A percentile compares a stretch with the other conserved stretches of the same genome.
These are phyloP conservation scores for Scaptomyza parva DNA, from an alignment of 2,888 invertebrate species.

Conservation along the genomic window DNA sequence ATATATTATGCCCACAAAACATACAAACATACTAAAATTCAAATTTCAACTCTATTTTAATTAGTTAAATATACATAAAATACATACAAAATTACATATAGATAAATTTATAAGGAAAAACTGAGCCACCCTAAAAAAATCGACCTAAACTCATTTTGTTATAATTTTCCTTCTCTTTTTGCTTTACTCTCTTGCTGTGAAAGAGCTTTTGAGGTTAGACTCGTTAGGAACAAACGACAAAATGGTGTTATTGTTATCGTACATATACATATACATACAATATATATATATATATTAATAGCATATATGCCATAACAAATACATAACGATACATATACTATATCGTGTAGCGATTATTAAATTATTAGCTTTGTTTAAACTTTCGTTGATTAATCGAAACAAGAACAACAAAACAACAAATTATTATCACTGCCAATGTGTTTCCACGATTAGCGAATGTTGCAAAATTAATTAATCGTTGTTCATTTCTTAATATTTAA, in stretches of 20 bases:
- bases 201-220: slow-evolving; percentile 47
- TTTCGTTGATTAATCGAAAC: slow-evolving; percentile 18
- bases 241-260: slow-evolving; percentile 61
- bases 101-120: slow-evolving; percentile 45
- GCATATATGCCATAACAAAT: slow-evolving; percentile 20
- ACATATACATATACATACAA: slow-evolving; percentile 28
- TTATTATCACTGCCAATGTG: slow-evolving; percentile 53
- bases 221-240: slow-evolving; percentile 2
- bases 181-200: slow-evolving; percentile 32
- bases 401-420: slow-evolving; percentile 14
- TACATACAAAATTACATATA: slow-evolving; percentile 32
- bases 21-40: slow-evolving; percentile 22
- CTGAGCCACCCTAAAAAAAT: no score
- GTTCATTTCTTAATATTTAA: slow-evolving; percentile 18
- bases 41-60: slow-evolving; percentile 63
- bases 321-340: slow-evolving; percentile 14
- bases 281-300: slow-evolving; percentile 16
- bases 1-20: slow-evolving; percentile 29
- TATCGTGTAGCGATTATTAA: slow-evolving; percentile 28
- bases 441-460: slow-evolving; percentile 16
- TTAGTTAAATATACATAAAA: slow-evolving; percentile 74
- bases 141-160: neutral
- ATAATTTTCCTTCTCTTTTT: neutral
- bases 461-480: slow-evolving; percentile 4
- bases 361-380: slow-evolving; percentile 22